These are phyloP conservation scores for Xestoiulus laeticollis DNA, from an alignment of 2,888 invertebrate genomes.

Conservation along the genomic window DNA sequence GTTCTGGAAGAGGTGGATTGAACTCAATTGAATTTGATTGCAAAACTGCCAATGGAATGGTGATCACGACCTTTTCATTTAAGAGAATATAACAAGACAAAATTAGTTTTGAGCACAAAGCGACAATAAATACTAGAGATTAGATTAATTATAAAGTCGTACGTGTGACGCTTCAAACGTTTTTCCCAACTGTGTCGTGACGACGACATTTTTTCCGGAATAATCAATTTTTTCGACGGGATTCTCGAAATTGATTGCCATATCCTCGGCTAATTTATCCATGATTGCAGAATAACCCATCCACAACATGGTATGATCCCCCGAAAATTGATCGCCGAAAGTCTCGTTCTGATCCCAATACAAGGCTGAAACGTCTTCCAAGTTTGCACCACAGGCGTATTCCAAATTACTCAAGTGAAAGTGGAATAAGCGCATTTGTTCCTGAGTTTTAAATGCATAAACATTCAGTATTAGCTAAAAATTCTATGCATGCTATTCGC, in stretches of 20 bases:
- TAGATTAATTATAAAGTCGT: background rate
- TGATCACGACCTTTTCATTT: slow-evolving; percentile 63
- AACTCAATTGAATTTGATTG: slow-evolving; percentile 63
- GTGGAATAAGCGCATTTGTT: slow-evolving; percentile 64
- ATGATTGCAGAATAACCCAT: slow-evolving; percentile 63
- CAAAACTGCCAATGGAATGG: slow-evolving; percentile 65
- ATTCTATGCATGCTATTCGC: background rate
- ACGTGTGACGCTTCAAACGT: slow-evolving; percentile 53
- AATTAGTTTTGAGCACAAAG: background rate
- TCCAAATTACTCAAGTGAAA: slow-evolving; percentile 67
- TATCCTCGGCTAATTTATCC: slow-evolving; percentile 61
- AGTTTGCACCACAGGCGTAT: slow-evolving; percentile 65
- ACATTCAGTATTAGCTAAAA: background rate
- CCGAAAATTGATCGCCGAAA: slow-evolving; percentile 65
- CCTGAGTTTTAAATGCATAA: slow-evolving; percentile 58
- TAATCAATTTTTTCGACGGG: slow-evolving; percentile 61
- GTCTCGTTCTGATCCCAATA: slow-evolving; percentile 68
- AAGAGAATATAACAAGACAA: slow-evolving; percentile 48
- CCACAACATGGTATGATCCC: slow-evolving; percentile 64
- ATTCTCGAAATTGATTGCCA: slow-evolving; percentile 62
- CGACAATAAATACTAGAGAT: slow-evolving; percentile 36
- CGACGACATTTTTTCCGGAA: slow-evolving; percentile 28
- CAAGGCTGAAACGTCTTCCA: slow-evolving; percentile 63
- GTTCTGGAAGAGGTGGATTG: slow-evolving; percentile 63
- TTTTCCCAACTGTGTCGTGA: slow-evolving; percentile 30